A percentile compares a stretch with the other conserved stretches of the same genome.
Evolutionary conservation across 2,113 vertebrate species (phyloP).

Genomic region (Aramus guarauna): DNA sequence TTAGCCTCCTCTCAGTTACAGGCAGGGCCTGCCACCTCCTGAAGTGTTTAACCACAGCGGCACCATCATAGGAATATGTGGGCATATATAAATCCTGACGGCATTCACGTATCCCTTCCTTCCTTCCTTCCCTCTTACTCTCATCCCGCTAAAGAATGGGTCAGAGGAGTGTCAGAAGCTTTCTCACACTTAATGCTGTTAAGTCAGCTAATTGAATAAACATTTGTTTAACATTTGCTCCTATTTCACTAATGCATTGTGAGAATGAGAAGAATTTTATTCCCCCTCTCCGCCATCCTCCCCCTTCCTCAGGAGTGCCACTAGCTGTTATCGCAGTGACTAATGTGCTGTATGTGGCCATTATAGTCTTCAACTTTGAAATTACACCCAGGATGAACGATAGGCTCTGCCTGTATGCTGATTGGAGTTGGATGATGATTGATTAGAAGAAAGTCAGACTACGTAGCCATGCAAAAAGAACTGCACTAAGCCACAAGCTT

Average conservation of each 20-base stretch:
- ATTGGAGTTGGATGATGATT: constrained; percentile 73
- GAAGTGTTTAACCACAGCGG: constrained; percentile 6
- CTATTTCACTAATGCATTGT: constrained; percentile 38
- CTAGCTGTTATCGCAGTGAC: constrained; percentile 48
- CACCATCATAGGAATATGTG: background rate
- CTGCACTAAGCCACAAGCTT: constrained; percentile 61
- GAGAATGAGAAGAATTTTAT: constrained; percentile 54
- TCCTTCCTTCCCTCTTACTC: background rate
- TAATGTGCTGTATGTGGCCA: constrained; percentile 56
- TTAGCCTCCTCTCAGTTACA: background rate
- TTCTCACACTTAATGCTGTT: constrained; percentile 43
- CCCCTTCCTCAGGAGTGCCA: constrained; percentile 18
- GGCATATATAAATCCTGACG: background rate
- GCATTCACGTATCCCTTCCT: background rate
- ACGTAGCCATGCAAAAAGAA: constrained; percentile 60
- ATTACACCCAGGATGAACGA: constrained; percentile 69
- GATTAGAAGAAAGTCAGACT: constrained; percentile 69
- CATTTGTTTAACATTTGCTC: constrained; percentile 65
- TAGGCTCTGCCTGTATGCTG: constrained; percentile 61
- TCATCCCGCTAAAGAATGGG: background rate
- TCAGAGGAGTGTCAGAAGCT: constrained; percentile 42
- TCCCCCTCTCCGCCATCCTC: background rate
- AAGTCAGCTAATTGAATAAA: constrained; percentile 65
- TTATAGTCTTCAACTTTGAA: constrained; percentile 65
- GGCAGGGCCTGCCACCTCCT: background rate